Evolutionary conservation across 2,888 invertebrate genomes (phyloP), one percentile per base, ranked within the genome.

Genomic region (Scotopteryx bipunctaria): DNA sequence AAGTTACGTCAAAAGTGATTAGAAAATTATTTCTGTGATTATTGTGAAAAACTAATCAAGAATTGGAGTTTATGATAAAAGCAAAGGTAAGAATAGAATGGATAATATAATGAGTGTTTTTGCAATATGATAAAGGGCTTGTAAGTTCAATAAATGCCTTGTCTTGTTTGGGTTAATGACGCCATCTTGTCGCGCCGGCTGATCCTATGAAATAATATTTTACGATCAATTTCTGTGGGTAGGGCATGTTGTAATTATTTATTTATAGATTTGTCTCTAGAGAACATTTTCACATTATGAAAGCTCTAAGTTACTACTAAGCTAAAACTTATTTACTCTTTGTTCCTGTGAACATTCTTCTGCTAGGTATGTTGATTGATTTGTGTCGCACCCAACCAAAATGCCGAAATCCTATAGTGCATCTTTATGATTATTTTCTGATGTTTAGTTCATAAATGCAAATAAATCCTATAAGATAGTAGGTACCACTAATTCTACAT

Each of bases 151-250:
- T n/a, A 36, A 45, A 37, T 67, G 66, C 73, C 73, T 75, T 73
- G 72, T 76, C 82, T 86, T 86, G 83, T 86, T 83, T 83, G 76
- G 77, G 76, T 76, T 78, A 73, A 81, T 87, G 90, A 90, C 90
- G 90, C 90, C 90, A 90, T 90, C 87, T 90, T 90, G 90, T 90
- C 76, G 86, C 87, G 88, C 90, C 90, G 90, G 90, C 90, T 90
- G 89, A 90, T 90, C 81, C 55, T 69, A 67, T 55, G 77, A 82
- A 79, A 79, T 83, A 81, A 75, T 81, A 82, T 81, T 83, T 83
- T 81, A 63, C 69, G 70, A 73, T 71, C 65, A 58, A 57, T 60
- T 73, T 67, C 73, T 69, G 69, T 67, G 66, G 69, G 66, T 75
- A 75, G 73, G 62, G 66, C 65, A 63, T 67, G 63, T 56, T 64